Percentiles rank a stretch among this genome's conserved stretches.
Conservation (phyloP, 2,113 vertebrate genomes). For the Vireo altiloquus region DNA sequence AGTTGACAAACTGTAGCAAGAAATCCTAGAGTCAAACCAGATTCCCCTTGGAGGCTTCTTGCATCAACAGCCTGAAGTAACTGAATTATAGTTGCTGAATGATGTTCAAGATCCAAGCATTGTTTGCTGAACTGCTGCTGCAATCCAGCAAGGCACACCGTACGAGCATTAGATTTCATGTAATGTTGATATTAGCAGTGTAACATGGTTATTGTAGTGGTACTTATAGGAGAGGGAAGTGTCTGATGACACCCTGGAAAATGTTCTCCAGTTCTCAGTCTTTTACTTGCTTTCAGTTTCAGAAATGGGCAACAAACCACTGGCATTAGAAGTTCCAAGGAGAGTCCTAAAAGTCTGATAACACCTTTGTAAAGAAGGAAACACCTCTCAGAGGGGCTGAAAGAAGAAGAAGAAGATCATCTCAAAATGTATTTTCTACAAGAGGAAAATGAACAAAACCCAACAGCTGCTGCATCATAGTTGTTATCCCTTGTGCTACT, state of each 20-base stretch:
- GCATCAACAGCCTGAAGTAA: not conserved
- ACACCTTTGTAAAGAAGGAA: constrained; percentile 60
- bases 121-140: not conserved
- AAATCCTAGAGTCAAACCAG: not conserved
- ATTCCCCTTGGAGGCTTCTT: not conserved
- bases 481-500: not conserved
- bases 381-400: not conserved
- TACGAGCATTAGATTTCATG: not conserved
- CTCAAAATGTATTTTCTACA: constrained; percentile 1
- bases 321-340: constrained; percentile 1
- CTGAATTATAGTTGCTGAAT: not conserved
- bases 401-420: not conserved
- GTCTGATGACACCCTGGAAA: not conserved
- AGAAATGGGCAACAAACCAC: constrained; percentile 38
- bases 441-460: not conserved
- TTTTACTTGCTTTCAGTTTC: constrained; percentile 70
- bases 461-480: not conserved
- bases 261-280: not conserved
- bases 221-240: not conserved
- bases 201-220: not conserved
- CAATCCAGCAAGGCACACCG: not conserved
- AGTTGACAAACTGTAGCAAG: not conserved
- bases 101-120: rapidly evolving
- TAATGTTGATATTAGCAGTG: not conserved
- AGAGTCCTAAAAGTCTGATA: constrained; percentile 56